These are phyloP conservation scores for Delphinus delphis DNA, from an alignment of 2,113 vertebrate genomes.

Conservation along the genomic window DNA sequence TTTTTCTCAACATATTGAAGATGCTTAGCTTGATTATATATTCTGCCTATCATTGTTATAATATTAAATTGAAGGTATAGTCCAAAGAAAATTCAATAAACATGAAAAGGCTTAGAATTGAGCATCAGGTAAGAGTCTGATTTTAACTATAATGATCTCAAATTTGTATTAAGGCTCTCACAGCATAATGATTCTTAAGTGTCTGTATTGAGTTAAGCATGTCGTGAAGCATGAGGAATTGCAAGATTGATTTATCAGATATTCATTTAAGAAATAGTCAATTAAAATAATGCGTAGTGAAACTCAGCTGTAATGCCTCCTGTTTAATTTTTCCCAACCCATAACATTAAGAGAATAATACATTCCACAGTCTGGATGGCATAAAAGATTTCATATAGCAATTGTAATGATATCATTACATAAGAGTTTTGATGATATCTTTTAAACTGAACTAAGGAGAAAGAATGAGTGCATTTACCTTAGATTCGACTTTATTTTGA, in stretches of 20 bases:
- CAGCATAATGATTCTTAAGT: slow-evolving; percentile 60
- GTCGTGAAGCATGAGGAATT: slow-evolving; percentile 45
- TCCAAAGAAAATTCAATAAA: slow-evolving; percentile 72
- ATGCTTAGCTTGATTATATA: slow-evolving; percentile 66
- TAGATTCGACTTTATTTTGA: slow-evolving; percentile 3
- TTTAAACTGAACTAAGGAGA: not conserved
- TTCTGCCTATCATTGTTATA: slow-evolving; percentile 71
- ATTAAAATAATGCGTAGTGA: slow-evolving; percentile 72
- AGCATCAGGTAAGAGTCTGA: slow-evolving; percentile 40
- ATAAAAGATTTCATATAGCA: slow-evolving; percentile 35
- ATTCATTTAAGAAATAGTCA: slow-evolving; percentile 72
- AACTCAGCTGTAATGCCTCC: slow-evolving; percentile 58
- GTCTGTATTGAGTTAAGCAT: slow-evolving; percentile 57
- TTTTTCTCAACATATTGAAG: slow-evolving; percentile 31
- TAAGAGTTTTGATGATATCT: not conserved
- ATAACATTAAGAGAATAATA: slow-evolving; percentile 62
- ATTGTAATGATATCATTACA: slow-evolving; percentile 15
- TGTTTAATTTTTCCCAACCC: slow-evolving; percentile 60
- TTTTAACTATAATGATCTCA: slow-evolving; percentile 57
- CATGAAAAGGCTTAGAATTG: slow-evolving; percentile 58
- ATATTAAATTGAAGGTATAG: slow-evolving; percentile 64
- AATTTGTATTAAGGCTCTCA: slow-evolving; percentile 53
- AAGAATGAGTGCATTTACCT: not conserved
- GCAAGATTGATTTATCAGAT: slow-evolving; percentile 65
- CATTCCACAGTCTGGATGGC: slow-evolving; percentile 2